Conservation (phyloP, 2,113 vertebrate genomes). For the Rutilus rutilus region DNA sequence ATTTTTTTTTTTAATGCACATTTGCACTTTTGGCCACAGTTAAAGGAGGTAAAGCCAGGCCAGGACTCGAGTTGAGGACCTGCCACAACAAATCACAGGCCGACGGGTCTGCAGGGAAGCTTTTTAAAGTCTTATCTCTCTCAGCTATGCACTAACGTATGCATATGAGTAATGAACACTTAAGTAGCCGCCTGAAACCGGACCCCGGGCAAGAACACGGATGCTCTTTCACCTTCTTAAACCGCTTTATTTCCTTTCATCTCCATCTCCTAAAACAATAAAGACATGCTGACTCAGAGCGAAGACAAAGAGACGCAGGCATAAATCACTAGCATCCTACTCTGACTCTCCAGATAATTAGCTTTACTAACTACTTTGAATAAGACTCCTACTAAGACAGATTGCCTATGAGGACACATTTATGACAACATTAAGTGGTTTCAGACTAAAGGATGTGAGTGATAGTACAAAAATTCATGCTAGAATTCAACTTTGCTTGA, state of each 20-base stretch:
- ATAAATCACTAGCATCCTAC: slow-evolving; percentile 16
- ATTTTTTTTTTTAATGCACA: slow-evolving; percentile 57
- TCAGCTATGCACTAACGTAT: slow-evolving; percentile 27
- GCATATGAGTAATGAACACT: slow-evolving; percentile 37
- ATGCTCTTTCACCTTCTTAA: slow-evolving; percentile 14
- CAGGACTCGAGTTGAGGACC: slow-evolving; percentile 19
- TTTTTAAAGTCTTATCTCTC: background rate
- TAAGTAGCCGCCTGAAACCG: background rate
- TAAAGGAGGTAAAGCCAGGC: slow-evolving; percentile 47
- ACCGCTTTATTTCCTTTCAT: slow-evolving; percentile 6
- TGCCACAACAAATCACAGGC: slow-evolving; percentile 38
- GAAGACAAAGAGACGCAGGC: background rate
- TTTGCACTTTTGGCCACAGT: slow-evolving; percentile 60
- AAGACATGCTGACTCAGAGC: background rate
- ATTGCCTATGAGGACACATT: slow-evolving; percentile 24
- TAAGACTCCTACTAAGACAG: slow-evolving; percentile 16
- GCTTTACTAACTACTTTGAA: slow-evolving; percentile 34
- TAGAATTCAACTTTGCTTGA: slow-evolving; percentile 1
- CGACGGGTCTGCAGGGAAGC: slow-evolving; percentile 17
- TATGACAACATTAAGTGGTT: slow-evolving; percentile 10
- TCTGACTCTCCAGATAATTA: slow-evolving; percentile 22
- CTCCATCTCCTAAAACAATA: background rate
- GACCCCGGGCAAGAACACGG: background rate
- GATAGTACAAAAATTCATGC: background rate
- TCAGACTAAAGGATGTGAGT: slow-evolving; percentile 18